Evolutionary conservation across 2,113 vertebrate species (phyloP).

Genomic region (Pampusana beccarii): DNA sequence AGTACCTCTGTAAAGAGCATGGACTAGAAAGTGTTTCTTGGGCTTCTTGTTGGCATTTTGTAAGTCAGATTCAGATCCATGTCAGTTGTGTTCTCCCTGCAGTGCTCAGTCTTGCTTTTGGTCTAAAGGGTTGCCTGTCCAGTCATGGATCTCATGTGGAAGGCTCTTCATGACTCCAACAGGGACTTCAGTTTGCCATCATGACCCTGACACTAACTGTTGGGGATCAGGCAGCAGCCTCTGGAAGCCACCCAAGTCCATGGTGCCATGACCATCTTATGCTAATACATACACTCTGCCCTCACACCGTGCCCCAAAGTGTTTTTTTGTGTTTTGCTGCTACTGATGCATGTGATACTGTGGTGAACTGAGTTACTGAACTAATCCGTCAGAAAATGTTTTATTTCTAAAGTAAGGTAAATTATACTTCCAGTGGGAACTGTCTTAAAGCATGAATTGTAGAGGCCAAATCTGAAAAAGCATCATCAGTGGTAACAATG

Average conservation of each 20-base stretch:
- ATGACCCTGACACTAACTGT: neutral
- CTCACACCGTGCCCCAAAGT: accelerated
- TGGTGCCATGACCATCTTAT: accelerated
- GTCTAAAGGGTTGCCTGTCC: neutral
- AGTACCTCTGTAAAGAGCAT: neutral
- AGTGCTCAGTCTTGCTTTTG: neutral
- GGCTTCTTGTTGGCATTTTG: neutral
- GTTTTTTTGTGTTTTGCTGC: neutral
- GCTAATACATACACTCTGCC: accelerated
- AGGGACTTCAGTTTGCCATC: neutral
- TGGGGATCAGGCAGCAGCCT: neutral
- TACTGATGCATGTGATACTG: neutral
- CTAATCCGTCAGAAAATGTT: neutral
- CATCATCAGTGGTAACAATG: neutral
- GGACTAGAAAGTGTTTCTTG: neutral
- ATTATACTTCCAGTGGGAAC: neutral
- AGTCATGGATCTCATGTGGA: neutral
- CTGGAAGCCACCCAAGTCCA: neutral
- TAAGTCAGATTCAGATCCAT: neutral
- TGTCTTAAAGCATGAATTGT: neutral
- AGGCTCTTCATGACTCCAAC: neutral
- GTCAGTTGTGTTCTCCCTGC: accelerated
- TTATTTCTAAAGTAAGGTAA: neutral
- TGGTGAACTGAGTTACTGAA: neutral
- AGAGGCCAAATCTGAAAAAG: neutral